A percentile compares a stretch with the other conserved stretches of the same genome.
Evolutionary conservation across 1,140 invertebrate species (phyloP).

Genomic region (Drosophila takahashii): DNA sequence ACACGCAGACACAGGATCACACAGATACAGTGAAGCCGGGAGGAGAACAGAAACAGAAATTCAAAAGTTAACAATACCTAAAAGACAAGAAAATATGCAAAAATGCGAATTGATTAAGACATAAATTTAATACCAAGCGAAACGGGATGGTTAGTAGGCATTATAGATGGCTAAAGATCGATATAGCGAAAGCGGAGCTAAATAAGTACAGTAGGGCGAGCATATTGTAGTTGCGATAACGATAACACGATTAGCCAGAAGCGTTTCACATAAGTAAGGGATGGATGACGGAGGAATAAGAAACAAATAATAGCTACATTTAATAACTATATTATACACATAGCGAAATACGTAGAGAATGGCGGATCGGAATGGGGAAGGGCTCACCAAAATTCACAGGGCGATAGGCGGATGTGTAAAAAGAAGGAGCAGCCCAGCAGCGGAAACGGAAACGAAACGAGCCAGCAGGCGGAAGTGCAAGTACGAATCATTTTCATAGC

Average conservation of each 20-base stretch:
- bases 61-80: conserved; percentile 84
- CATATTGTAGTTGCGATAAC: conserved; percentile 77
- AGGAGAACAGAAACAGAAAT: conserved; percentile 56
- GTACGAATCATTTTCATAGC: conserved; percentile 71
- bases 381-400: conserved; percentile 7
- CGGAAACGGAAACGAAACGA: conserved; percentile 24
- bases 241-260: conserved; percentile 63
- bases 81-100: conserved; percentile 82
- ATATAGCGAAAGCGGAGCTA: conserved; percentile 27
- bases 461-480: conserved; percentile 12
- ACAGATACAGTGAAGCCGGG: conserved; percentile 30
- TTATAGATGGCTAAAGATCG: conserved; percentile 6
- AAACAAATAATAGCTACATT: conserved; percentile 79
- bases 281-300: conserved; percentile 29
- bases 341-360: conserved; percentile 67
- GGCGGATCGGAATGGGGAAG: conserved; percentile 2
- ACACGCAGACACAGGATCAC: conserved; percentile 32
- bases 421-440: conserved; percentile 5
- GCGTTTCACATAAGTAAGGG: conserved; percentile 48
- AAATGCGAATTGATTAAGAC: conserved; percentile 78
- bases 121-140: conserved; percentile 66
- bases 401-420: conserved; percentile 19
- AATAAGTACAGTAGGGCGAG: conserved; percentile 68
- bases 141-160: conserved; percentile 44
- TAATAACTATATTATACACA: conserved; percentile 75